A percentile compares a stretch with the other conserved stretches of the same genome.
Conservation (phyloP, 2,888 invertebrate species). For the Lycocerus yunnanus region DNA sequence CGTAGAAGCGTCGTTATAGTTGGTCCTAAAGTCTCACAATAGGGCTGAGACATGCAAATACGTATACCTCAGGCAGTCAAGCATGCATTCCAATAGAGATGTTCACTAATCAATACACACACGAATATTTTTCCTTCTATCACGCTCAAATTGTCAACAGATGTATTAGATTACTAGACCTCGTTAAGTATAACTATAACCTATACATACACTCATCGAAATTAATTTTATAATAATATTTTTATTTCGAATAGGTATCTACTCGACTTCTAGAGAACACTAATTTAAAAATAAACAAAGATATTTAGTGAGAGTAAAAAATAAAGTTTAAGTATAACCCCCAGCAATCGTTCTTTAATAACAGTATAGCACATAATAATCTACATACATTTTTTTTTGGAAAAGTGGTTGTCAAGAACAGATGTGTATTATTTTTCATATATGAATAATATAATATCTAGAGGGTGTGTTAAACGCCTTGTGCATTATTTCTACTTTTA, state of each 20-base stretch:
- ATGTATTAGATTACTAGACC: slow-evolving; percentile 36
- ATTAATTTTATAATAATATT: not conserved
- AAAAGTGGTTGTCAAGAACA: slow-evolving; percentile 30
- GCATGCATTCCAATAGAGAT: slow-evolving; percentile 44
- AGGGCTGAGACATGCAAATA: slow-evolving; percentile 44
- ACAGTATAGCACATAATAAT: slow-evolving; percentile 25
- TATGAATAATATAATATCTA: slow-evolving; percentile 28
- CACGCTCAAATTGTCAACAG: slow-evolving; percentile 33
- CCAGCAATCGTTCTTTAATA: slow-evolving; percentile 27
- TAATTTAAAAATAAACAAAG: not conserved
- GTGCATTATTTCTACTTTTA: slow-evolving; percentile 21
- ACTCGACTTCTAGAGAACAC: not conserved
- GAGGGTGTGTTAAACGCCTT: slow-evolving; percentile 20
- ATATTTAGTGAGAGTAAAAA: slow-evolving; percentile 12
- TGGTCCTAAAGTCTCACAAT: slow-evolving; percentile 41
- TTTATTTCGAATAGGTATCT: not conserved
- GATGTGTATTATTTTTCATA: slow-evolving; percentile 32
- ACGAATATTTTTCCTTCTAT: slow-evolving; percentile 36
- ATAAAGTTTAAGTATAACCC: slow-evolving; percentile 10
- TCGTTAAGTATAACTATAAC: slow-evolving; percentile 33
- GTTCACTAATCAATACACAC: slow-evolving; percentile 45
- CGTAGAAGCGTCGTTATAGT: slow-evolving; percentile 40
- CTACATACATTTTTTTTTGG: slow-evolving; percentile 24
- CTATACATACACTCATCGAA: not conserved
- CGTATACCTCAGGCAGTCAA: slow-evolving; percentile 43